A percentile compares a stretch with the other conserved stretches of the same genome.
These are phyloP conservation scores for Mixornis gularis DNA, from an alignment of 2,113 vertebrate species.

Conservation along the genomic window DNA sequence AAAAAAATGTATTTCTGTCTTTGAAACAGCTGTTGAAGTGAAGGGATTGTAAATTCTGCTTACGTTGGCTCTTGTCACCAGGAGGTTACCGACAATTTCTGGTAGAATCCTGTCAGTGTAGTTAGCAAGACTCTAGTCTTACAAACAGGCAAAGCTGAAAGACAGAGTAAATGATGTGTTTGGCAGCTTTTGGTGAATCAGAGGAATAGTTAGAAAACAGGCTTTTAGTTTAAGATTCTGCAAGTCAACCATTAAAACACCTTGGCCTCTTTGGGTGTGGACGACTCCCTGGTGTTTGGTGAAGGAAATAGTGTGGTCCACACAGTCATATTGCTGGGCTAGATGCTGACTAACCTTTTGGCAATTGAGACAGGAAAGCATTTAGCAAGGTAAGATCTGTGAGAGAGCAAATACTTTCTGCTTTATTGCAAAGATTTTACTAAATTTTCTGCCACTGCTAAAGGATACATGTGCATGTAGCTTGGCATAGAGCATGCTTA, in stretches of 20 bases:
- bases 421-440: background rate
- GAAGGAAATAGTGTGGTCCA: background rate
- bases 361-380: background rate
- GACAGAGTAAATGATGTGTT: background rate
- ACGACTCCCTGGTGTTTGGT: background rate
- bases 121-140: background rate
- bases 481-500: background rate
- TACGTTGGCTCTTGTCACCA: rapidly evolving
- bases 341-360: background rate
- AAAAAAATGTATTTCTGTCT: background rate
- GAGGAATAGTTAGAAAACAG: background rate
- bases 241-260: background rate
- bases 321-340: rapidly evolving
- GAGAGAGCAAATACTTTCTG: background rate
- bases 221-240: background rate
- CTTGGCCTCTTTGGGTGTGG: background rate
- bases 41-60: background rate
- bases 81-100: background rate
- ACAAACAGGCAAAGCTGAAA: background rate
- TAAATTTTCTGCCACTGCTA: background rate
- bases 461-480: rapidly evolving
- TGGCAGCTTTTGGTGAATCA: background rate
- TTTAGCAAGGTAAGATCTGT: background rate
- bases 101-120: rapidly evolving
- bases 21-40: background rate